A percentile compares a stretch with the other conserved stretches of the same genome.
Conservation (phyloP, 1,140 invertebrate species). For the Heliconius himera region DNA sequence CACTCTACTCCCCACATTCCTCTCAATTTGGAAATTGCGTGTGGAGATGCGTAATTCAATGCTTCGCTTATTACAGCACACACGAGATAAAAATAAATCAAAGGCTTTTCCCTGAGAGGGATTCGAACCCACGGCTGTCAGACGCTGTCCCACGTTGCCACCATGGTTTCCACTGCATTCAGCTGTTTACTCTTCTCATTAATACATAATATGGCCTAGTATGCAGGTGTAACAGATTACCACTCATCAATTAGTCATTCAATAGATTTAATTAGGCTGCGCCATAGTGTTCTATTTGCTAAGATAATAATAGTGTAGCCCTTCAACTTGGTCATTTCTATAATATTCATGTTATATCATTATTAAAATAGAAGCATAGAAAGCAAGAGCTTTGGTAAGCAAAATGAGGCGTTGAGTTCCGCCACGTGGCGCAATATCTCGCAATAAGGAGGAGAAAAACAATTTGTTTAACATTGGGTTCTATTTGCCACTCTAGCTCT, state of each 20-base stretch:
- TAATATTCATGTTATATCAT: not conserved
- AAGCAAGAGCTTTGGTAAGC: too few species aligned
- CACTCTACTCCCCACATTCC: too few species aligned
- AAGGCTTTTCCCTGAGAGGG: too few species aligned
- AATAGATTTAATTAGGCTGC: constrained; percentile 43
- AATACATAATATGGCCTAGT: not conserved
- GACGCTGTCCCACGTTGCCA: not conserved
- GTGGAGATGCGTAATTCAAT: too few species aligned
- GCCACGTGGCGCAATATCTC: not conserved
- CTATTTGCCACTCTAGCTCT: too few species aligned
- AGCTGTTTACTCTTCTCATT: not conserved
- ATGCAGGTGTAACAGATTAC: constrained; percentile 20
- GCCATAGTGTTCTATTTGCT: constrained; percentile 29
- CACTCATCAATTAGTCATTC: constrained; percentile 38
- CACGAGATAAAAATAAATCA: too few species aligned
- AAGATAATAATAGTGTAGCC: constrained; percentile 28
- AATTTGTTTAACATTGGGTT: not conserved
- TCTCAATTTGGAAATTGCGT: too few species aligned
- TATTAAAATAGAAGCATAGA: not conserved
- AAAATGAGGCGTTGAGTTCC: too few species aligned
- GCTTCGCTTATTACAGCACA: too few species aligned
- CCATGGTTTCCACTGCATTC: not conserved
- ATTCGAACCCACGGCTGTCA: too few species aligned
- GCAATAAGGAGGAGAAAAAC: not conserved
- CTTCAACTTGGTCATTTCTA: constrained; percentile 1